phyloP scores from a whole-genome alignment of 1,140 invertebrate genomes.

The Bradysia coprophila region DNA sequence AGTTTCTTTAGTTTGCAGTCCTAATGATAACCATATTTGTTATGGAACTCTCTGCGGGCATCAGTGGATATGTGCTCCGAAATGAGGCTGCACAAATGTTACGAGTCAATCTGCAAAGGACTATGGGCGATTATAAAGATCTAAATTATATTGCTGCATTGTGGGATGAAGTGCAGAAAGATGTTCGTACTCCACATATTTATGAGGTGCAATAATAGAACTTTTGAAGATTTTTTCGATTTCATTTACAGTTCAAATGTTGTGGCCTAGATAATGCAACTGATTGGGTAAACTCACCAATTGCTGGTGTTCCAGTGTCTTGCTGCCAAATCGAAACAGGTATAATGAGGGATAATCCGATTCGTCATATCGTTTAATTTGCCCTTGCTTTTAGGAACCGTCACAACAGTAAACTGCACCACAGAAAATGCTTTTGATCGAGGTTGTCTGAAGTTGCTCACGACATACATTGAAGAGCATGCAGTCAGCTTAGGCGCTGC shows the following conservation, averaged over 20 bases:
- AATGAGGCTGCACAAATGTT: conserved; percentile 32
- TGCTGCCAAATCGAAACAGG: conserved; percentile 35
- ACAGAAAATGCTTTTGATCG: too few relatives aligned
- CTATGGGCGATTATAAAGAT: conserved; percentile 31
- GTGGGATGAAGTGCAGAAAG: conserved; percentile 43
- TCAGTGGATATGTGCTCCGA: conserved; percentile 56
- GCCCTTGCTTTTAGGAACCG: too few relatives aligned
- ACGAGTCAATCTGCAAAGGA: conserved; percentile 24
- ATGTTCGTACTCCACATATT: conserved; percentile 25
- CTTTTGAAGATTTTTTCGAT: not conserved
- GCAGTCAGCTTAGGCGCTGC: conserved; percentile 50
- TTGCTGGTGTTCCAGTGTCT: conserved; percentile 30
- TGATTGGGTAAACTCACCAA: conserved; percentile 34
- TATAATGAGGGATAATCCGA: conserved; percentile 14
- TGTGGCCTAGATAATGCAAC: conserved; percentile 38
- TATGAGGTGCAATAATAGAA: not conserved
- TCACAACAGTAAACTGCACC: too few relatives aligned
- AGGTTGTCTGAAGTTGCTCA: too few relatives aligned
- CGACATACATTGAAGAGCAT: too few relatives aligned
- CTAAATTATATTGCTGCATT: conserved; percentile 21
- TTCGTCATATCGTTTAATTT: too few relatives aligned
- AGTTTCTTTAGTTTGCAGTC: conserved; percentile 46
- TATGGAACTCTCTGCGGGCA: conserved; percentile 61
- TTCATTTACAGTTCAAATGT: conserved; percentile 39
- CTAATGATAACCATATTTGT: conserved; percentile 59